These are phyloP conservation scores for Zingel zingel DNA, from an alignment of 2,113 vertebrate genomes.

Conservation along the genomic window DNA sequence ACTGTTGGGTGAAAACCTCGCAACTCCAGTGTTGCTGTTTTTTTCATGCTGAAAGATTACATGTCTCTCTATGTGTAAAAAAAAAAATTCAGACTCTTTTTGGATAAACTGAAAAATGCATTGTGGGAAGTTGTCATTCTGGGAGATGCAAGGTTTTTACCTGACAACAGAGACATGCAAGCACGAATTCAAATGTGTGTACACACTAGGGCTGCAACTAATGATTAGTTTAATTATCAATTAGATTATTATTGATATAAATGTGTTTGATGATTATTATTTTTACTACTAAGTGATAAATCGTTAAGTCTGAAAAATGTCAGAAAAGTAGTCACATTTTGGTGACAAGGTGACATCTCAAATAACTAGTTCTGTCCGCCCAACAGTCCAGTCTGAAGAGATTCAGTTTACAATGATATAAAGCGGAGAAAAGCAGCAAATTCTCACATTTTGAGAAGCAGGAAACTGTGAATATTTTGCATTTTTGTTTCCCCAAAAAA, in stretches of 20 bases:
- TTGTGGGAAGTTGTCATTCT: slow-evolving; percentile 32
- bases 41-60: slow-evolving; percentile 47
- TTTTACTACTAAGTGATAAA: slow-evolving; percentile 22
- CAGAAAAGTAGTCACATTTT: slow-evolving; percentile 40
- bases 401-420: slow-evolving; percentile 5
- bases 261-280: neutral
- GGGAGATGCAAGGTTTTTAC: slow-evolving; percentile 45
- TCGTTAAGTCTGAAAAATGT: slow-evolving; percentile 15
- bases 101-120: slow-evolving; percentile 46
- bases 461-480: neutral
- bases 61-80: slow-evolving; percentile 37
- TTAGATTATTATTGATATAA: neutral
- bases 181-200: slow-evolving; percentile 36
- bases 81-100: slow-evolving; percentile 28
- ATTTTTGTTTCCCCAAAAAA: neutral
- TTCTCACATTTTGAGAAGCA: slow-evolving; percentile 1
- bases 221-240: slow-evolving; percentile 26
- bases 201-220: slow-evolving; percentile 51
- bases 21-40: slow-evolving; percentile 46
- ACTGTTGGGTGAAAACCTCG: slow-evolving; percentile 44
- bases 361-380: slow-evolving; percentile 14
- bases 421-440: slow-evolving; percentile 18
- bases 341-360: slow-evolving; percentile 13
- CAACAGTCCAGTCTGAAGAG: slow-evolving; percentile 37
- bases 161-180: slow-evolving; percentile 37